Evolutionary conservation across 1,140 invertebrate species (phyloP).

Genomic region (Doryteuthis pealeii): DNA sequence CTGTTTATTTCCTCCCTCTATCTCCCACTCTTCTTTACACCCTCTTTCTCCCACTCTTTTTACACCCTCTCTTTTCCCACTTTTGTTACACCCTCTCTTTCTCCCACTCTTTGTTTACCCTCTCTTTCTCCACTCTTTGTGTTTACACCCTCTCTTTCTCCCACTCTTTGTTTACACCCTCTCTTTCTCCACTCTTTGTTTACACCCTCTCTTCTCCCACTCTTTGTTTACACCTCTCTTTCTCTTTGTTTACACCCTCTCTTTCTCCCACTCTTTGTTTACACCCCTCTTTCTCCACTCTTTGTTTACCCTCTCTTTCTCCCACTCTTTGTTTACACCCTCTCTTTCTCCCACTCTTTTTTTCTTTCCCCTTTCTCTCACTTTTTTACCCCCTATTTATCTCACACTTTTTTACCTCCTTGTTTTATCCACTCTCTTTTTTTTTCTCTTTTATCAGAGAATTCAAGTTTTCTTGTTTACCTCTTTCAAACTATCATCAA

Average conservation of each 20-base stretch:
- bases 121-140: neutral
- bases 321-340: neutral
- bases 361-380: neutral
- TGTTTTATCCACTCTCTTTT: neutral
- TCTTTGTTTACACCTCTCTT: neutral
- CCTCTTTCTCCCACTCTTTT: neutral
- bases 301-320: neutral
- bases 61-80: neutral
- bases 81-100: neutral
- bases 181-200: neutral
- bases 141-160: neutral
- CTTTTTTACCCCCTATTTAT: neutral
- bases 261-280: neutral
- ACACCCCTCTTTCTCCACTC: neutral
- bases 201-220: neutral
- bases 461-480: neutral
- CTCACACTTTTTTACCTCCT: neutral
- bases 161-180: neutral
- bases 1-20: neutral
- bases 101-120: neutral
- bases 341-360: neutral
- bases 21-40: neutral
- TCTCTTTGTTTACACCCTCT: neutral
- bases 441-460: neutral
- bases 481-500: too few relatives aligned